A percentile compares a stretch with the other conserved stretches of the same genome.
Evolutionary conservation across 92 coral and sea anemone species (phyloP).

Genomic region (Palythoa grandiflora): DNA sequence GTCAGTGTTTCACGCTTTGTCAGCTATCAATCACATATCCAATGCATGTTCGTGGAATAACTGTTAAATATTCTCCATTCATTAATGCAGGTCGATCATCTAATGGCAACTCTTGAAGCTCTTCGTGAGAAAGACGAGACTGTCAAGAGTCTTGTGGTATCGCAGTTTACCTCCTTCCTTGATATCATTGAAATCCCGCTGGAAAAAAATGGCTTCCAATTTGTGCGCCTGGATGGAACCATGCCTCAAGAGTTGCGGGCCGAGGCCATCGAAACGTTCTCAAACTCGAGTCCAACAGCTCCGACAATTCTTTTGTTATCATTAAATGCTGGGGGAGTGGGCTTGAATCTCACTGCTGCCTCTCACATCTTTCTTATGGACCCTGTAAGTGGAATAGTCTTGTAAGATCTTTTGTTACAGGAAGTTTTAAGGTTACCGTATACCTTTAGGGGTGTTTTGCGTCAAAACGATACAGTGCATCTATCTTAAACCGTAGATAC

Average conservation of each 20-base stretch:
- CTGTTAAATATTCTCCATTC: not conserved
- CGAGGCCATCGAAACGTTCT: slow-evolving; percentile 74
- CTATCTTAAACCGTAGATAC: too few relatives aligned
- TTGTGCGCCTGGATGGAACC: slow-evolving; percentile 82
- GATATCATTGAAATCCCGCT: slow-evolving; percentile 73
- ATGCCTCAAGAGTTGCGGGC: slow-evolving; percentile 80
- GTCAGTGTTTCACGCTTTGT: too few relatives aligned
- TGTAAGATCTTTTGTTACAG: not conserved
- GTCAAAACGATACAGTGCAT: too few relatives aligned
- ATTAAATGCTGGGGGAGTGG: slow-evolving; percentile 88
- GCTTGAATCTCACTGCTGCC: slow-evolving; percentile 86
- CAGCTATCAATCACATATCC: too few relatives aligned
- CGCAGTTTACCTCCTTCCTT: slow-evolving; percentile 88
- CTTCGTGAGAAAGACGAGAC: slow-evolving; percentile 82
- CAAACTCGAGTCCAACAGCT: slow-evolving; percentile 59
- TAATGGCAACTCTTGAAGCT: slow-evolving; percentile 74
- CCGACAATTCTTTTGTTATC: slow-evolving; percentile 83
- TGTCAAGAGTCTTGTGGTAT: slow-evolving; percentile 79
- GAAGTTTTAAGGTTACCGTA: not conserved
- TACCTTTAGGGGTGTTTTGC: too few relatives aligned
- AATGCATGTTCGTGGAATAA: not conserved
- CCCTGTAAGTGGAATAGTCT: slow-evolving; percentile 68
- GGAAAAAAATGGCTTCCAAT: slow-evolving; percentile 60
- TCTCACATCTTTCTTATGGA: slow-evolving; percentile 87
- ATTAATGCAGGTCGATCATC: slow-evolving; percentile 69